These are phyloP conservation scores for Athrips mouffetella DNA, from an alignment of 2,888 invertebrate genomes.

Conservation along the genomic window DNA sequence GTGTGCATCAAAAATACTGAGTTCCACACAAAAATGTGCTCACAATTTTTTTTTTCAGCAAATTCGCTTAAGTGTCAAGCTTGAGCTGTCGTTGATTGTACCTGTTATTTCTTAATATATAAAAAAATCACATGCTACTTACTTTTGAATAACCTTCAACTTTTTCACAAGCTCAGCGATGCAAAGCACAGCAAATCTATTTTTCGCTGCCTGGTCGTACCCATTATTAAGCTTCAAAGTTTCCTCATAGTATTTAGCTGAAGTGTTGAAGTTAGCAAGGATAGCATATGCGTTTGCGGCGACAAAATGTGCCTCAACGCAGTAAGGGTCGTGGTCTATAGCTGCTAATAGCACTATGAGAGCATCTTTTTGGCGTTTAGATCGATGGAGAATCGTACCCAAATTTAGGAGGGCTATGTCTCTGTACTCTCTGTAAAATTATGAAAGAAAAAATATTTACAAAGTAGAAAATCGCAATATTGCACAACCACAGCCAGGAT, in stretches of 20 bases:
- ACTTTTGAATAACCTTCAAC: conserved; percentile 82
- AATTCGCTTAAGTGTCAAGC: too few relatives aligned
- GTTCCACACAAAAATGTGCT: not conserved
- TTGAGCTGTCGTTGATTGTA: too few relatives aligned
- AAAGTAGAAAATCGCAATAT: not conserved
- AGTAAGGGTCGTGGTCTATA: conserved; percentile 82
- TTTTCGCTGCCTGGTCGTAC: conserved; percentile 79
- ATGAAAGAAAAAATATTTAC: conserved; percentile 19
- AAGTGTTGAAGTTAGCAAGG: conserved; percentile 83
- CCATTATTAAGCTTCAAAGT: conserved; percentile 81
- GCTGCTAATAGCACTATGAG: conserved; percentile 84
- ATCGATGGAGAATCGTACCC: conserved; percentile 85
- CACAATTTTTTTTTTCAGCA: too few relatives aligned
- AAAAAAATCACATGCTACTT: conserved; percentile 42
- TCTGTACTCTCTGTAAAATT: conserved; percentile 81
- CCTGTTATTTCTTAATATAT: too few relatives aligned
- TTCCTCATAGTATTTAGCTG: conserved; percentile 78
- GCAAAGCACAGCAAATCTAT: conserved; percentile 78
- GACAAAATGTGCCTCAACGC: conserved; percentile 81
- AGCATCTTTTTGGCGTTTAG: conserved; percentile 83
- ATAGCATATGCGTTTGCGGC: conserved; percentile 86
- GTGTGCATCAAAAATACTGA: too few relatives aligned
- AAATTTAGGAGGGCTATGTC: conserved; percentile 86
- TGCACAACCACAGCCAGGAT: too few relatives aligned
- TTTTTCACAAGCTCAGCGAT: conserved; percentile 69